Conservation (phyloP, 2,113 vertebrate species). For the Etheostoma cragini region DNA sequence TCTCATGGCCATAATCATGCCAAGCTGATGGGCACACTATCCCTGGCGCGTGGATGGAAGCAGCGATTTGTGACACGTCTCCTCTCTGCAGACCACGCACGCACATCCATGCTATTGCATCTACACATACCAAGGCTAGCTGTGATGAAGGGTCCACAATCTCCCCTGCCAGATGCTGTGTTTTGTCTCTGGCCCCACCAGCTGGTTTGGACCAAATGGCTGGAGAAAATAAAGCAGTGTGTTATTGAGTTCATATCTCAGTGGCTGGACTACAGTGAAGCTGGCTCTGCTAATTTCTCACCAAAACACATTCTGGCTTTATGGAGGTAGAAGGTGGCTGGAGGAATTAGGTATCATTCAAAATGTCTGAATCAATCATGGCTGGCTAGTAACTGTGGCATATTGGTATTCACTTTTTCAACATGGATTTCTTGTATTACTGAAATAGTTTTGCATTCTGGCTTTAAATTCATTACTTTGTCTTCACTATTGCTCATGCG, state of each 20-base stretch:
- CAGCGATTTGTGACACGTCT: slow-evolving; percentile 61
- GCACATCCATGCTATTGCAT: slow-evolving; percentile 33
- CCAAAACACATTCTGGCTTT: slow-evolving; percentile 29
- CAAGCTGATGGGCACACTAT: slow-evolving; percentile 70
- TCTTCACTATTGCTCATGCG: slow-evolving; percentile 11
- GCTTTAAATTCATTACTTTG: slow-evolving; percentile 19
- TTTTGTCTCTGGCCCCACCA: slow-evolving; percentile 62
- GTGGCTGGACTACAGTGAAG: slow-evolving; percentile 24
- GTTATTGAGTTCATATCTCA: slow-evolving; percentile 48
- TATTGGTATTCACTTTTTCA: slow-evolving; percentile 10
- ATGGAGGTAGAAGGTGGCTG: slow-evolving; percentile 16
- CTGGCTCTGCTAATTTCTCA: slow-evolving; percentile 3
- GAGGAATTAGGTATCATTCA: slow-evolving; percentile 17
- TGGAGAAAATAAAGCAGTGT: slow-evolving; percentile 53
- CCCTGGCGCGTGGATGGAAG: slow-evolving; percentile 55
- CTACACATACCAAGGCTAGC: slow-evolving; percentile 33
- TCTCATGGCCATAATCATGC: slow-evolving; percentile 73
- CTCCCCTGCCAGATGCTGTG: slow-evolving; percentile 60
- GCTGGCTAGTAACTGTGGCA: slow-evolving; percentile 10
- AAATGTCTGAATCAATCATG: slow-evolving; percentile 16
- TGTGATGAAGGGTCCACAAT: slow-evolving; percentile 18
- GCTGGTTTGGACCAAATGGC: slow-evolving; percentile 57
- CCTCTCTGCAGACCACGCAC: slow-evolving; percentile 30
- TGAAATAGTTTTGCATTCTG: slow-evolving; percentile 6
- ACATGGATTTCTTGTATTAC: slow-evolving; percentile 15